Base-by-base conservation (phyloP, 2,888 invertebrate species). In the Hyles lineata region DNA sequence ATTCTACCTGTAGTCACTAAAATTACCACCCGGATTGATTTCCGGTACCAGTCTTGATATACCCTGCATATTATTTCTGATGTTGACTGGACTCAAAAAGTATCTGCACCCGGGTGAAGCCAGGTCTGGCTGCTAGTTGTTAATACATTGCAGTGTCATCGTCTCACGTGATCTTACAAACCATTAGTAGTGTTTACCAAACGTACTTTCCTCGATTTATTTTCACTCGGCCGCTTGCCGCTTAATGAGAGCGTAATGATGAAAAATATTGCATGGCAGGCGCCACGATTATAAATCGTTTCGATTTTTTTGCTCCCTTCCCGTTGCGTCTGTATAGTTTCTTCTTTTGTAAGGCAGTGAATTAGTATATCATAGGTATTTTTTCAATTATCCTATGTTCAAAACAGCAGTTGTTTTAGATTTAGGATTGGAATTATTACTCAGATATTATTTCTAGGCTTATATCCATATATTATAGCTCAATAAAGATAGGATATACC, bases 241-340 rank as follows among this genome's bases (percentile, higher is more conserved):
- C 89, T 87, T 90, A 90, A 92, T 90, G 90, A 91, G 90, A 84
- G 87, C 86, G 87, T 91, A 89, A 92, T 92, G 92, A 92, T 92
- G 92, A 93, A 91, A 91, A 92, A 90, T 89, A 90, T 88, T 88
- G 88, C 86, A 88, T 87, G 87, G 86, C 85, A 83, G 85, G 84
- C 86, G 76, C 77, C 79, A 60, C 74, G 80, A 82, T 88, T 23
- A 89, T 89, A 88, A 89, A 90, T 90, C 86, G 89, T 74, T 71
- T 80, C 82, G 80, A 88, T 90, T 87, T 89, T 86, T 89, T 87
- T 81, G 76, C 73, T 74, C 80, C 71, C 76, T 78, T 76, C 70
- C 73, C 74, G 70, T 60, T 73, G 73, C n/a, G 73, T 70, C 60
- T 70, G 61, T 70, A 74, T 74, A 76, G 73, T 75, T 73, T 62